Evolutionary conservation across 2,113 vertebrate genomes (phyloP), one percentile per base, ranked within the genome.

Genomic region (Montifringilla adamsi): DNA sequence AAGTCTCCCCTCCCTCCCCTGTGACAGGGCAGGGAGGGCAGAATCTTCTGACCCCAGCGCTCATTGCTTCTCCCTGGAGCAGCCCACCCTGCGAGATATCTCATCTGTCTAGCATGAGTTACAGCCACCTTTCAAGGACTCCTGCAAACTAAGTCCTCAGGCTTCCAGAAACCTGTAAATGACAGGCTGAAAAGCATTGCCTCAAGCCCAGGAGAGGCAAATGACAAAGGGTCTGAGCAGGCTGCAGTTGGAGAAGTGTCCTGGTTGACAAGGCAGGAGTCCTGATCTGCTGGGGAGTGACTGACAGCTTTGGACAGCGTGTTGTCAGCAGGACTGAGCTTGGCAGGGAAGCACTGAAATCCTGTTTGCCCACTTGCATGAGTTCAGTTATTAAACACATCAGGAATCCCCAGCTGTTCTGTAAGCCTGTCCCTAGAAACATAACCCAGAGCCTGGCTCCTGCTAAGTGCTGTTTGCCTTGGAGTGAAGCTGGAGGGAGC

Each of bases 381-480:
- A 28, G 49, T 74, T 84, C 81, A 68, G 90, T 84, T 96, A 81
- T 94, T 93, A 91, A 94, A 96, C 95, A 95, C 87, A 78, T 82
- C 69, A 78, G 78, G 92, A 87, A 85, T 91, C 90, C 73, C 77
- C 82, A 69, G 87, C 94, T 94, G 94, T 75, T 76, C 64, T 35
- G 41, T 39, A 7, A 73, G 78, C 50, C 22, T 7, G 24, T 67
- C 78, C 72, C 78, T 43, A 26, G 84, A 56, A 87, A 76, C 59
- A 49, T 12, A 78, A 60, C 83, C 59, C 63, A 60, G n/a, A 89
- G 67, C 84, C 78, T 12, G 5, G 58, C 82, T 92, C 55, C 75
- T 66, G 72, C 53, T 15, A 31, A 82, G 72, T 16, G 72, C 74
- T 1, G 0, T 37, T 72, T 76, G 90, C 67, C 49, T 91, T 17